Evolutionary conservation across 1,140 invertebrate genomes (phyloP), one percentile per base, ranked within the genome.

Genomic region (Colletes gigas): DNA sequence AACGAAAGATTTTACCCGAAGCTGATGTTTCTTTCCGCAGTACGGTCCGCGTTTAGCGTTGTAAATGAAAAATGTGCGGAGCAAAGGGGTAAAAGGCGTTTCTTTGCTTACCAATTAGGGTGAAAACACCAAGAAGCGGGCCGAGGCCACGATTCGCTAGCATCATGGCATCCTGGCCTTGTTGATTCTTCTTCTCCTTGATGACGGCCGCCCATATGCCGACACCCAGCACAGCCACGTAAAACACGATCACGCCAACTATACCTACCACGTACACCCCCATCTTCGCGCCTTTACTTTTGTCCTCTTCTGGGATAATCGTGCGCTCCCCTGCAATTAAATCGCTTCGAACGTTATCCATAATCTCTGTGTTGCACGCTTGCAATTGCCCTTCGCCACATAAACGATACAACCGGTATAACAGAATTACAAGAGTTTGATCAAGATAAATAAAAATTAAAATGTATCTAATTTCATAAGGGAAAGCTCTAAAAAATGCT

Each of bases 71-170:
- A 50, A 12, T 12, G 50, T 12, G 1, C 50, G 10, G 30, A n/a
- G 4, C 9, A 2, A 4, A 50, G 41, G n/a, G 7, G n/a, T 3
- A 19, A 66, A n/a, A n/a, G 44, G 39, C 8, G 39, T 44, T 47
- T 3, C n/a, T 66, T 12, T 21, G 72, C 89, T 94, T 92, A 96
- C 96, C 96, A 81, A 96, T 96, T 92, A 97, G 96, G 4, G 96
- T 97, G 88, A 97, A 96, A 75, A 96, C 95, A 14, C 96, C 97
- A n/a, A 97, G 96, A 75, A 96, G 92, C n/a, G 96, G 92, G 4
- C 97, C 97, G 83, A 97, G 95, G 88, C 95, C 96, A 72, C 97
- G 92, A 57, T 96, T 96, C n/a, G 96, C 97, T 74, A 97, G 88
- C 94, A 97, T 96, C 75, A 97, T 95, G 81, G 96, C 96, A 81